These are phyloP conservation scores for Neoscelio sp. DNA, from an alignment of 2,888 invertebrate species.

Conservation along the genomic window DNA sequence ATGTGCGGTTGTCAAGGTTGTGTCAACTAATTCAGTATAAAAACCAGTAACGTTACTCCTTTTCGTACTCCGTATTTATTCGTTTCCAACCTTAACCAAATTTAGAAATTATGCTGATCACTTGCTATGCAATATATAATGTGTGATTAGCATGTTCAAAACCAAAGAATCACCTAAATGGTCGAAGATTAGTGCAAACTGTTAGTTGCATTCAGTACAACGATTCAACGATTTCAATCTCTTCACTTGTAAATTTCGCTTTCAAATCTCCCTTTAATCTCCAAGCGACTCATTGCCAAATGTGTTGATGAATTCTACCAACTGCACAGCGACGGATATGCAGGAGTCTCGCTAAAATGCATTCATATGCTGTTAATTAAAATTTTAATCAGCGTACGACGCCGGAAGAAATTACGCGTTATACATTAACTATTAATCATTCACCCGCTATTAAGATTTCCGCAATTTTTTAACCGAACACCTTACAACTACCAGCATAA, in stretches of 20 bases:
- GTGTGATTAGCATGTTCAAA: no score
- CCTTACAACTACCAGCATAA: no score
- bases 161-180: no score
- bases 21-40: no score
- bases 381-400: constrained; percentile 72
- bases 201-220: no score
- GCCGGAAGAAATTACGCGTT: neutral
- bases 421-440: constrained; percentile 20
- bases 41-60: no score
- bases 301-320: constrained; percentile 41
- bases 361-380: constrained; percentile 72
- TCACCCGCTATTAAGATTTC: constrained; percentile 2
- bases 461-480: neutral
- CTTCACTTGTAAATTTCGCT: constrained; percentile 9
- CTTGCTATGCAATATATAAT: no score
- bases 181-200: no score
- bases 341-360: constrained; percentile 6
- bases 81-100: no score
- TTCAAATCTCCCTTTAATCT: constrained; percentile 28
- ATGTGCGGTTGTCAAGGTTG: no score
- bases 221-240: constrained; percentile 6
- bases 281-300: constrained; percentile 29
- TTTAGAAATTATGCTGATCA: no score
- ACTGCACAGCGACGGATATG: constrained; percentile 12
- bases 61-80: no score